A percentile compares a stretch with the other conserved stretches of the same genome.
Evolutionary conservation across 2,113 vertebrate genomes (phyloP).

Genomic region (human): DNA sequence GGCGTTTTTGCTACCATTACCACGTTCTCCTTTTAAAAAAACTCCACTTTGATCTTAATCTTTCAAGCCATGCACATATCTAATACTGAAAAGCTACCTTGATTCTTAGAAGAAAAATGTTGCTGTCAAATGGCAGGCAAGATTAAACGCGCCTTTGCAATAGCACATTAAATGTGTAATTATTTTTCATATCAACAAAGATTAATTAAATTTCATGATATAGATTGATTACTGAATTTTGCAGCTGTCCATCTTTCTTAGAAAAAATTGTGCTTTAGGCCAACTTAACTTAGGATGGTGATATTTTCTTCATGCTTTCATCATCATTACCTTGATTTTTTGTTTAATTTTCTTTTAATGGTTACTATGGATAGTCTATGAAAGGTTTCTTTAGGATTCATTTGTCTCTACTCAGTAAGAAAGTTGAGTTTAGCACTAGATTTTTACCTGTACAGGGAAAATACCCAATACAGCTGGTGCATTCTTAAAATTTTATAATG

Average conservation of each 20-base stretch:
- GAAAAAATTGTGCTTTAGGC: slow-evolving; percentile 70
- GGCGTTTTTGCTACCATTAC: slow-evolving; percentile 62
- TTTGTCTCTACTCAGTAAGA: neutral
- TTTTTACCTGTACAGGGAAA: neutral
- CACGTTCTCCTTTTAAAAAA: slow-evolving; percentile 65
- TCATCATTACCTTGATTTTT: slow-evolving; percentile 58
- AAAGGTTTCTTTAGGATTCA: slow-evolving; percentile 41
- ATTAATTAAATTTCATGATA: slow-evolving; percentile 81
- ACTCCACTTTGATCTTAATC: slow-evolving; percentile 79
- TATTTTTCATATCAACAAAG: slow-evolving; percentile 83
- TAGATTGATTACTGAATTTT: slow-evolving; percentile 80
- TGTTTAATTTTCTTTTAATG: slow-evolving; percentile 26
- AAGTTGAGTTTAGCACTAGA: neutral
- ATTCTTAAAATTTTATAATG: slow-evolving; percentile 43
- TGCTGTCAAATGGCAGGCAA: slow-evolving; percentile 81
- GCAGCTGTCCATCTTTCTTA: slow-evolving; percentile 74
- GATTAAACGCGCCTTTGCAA: slow-evolving; percentile 82
- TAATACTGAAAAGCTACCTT: slow-evolving; percentile 77
- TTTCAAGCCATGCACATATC: slow-evolving; percentile 79
- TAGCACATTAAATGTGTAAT: slow-evolving; percentile 81
- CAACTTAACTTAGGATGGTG: slow-evolving; percentile 50
- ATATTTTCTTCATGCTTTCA: slow-evolving; percentile 72
- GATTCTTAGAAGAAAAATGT: slow-evolving; percentile 83
- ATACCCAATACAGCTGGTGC: neutral
- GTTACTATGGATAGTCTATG: neutral